phyloP scores from a whole-genome alignment of 2,113 vertebrate genomes.

The Cyanistes caeruleus region DNA sequence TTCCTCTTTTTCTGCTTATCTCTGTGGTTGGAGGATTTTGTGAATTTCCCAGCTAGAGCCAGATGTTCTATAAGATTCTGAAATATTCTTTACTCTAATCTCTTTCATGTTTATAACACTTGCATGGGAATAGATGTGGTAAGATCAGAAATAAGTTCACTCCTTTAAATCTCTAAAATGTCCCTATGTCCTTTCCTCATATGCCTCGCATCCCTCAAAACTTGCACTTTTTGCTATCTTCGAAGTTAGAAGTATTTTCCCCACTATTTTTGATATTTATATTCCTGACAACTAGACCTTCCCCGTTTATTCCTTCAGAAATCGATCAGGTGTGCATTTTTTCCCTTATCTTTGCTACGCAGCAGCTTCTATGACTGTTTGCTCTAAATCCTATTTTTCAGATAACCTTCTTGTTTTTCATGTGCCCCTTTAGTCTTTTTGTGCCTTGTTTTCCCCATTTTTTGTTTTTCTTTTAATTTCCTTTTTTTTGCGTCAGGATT shows the following conservation, averaged over 20 bases:
- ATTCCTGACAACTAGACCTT: neutral
- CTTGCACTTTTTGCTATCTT: neutral
- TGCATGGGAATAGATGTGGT: neutral
- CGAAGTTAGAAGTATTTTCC: neutral
- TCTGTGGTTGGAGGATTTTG: neutral
- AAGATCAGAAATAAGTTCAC: neutral
- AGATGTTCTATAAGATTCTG: neutral
- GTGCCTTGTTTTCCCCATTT: rapidly evolving
- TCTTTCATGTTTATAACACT: neutral
- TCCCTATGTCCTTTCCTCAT: neutral
- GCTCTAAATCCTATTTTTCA: neutral
- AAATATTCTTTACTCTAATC: neutral
- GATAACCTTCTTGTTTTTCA: neutral
- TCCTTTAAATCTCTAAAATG: neutral
- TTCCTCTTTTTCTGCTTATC: neutral
- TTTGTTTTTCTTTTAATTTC: neutral
- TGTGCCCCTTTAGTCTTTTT: neutral
- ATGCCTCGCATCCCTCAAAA: neutral
- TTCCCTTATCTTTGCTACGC: neutral
- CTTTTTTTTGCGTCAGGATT: neutral
- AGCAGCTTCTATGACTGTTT: neutral
- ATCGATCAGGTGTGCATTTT: neutral
- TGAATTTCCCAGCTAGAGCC: neutral
- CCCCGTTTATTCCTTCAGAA: neutral
- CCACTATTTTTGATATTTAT: neutral